Evolutionary conservation across 2,113 vertebrate species (phyloP).

Genomic region (Vidua macroura): DNA sequence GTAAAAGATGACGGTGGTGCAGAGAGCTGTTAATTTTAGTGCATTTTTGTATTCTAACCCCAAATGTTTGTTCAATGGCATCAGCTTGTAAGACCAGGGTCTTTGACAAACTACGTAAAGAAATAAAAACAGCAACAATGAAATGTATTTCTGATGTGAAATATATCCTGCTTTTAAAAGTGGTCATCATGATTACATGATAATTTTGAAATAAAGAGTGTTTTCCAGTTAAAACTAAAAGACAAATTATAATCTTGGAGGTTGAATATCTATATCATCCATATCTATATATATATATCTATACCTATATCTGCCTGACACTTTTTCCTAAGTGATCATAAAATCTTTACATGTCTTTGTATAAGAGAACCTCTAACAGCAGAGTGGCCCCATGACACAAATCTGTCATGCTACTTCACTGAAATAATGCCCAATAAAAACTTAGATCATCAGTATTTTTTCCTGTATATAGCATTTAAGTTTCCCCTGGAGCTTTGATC

Average conservation of each 20-base stretch:
- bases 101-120: background rate
- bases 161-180: background rate
- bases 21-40: background rate
- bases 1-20: background rate
- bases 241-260: background rate
- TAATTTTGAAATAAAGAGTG: background rate
- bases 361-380: background rate
- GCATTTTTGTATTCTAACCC: background rate
- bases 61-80: background rate
- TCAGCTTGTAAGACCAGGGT: background rate
- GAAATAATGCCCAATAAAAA: conserved; percentile 16
- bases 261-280: background rate
- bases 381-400: background rate
- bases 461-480: background rate
- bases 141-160: background rate
- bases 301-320: background rate
- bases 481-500: background rate
- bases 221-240: background rate
- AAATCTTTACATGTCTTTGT: background rate
- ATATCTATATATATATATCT: background rate
- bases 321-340: background rate
- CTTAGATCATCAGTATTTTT: background rate
- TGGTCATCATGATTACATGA: background rate
- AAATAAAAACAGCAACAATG: background rate
- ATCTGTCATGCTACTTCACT: background rate